Base-by-base conservation (phyloP, 2,888 invertebrate genomes). In the Luperina testacea region DNA sequence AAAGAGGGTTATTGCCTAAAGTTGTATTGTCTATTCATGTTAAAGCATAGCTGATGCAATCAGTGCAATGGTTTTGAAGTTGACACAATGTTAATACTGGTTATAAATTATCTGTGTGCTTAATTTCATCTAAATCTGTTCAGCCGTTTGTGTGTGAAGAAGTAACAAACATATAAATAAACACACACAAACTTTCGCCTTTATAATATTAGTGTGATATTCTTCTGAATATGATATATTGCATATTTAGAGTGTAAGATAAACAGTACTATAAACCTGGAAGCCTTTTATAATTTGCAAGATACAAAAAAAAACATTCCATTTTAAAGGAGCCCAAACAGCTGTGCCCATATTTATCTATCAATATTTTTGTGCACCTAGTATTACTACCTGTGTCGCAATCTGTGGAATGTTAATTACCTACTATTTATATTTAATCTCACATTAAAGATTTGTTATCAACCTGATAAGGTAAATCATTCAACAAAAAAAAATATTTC, bases 381-480 rank as follows among this genome's bases (percentile, higher is more conserved):
- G 4, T 67, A 53, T 70, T 51, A 78, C 57, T 53, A 38, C 24
- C 5, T 42, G 24, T 48, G 11, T 57, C 68, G 71, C 67, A 81
- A 67, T 48, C 61, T 57, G 5, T 59, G 42, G 24, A 72, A 69
- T 81, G 32, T 63, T 57, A 38, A 9, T 15, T 70, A 70, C 67
- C 38, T 42, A 61, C n/a, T 3, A 32, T 48, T 32, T 20, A 27
- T 63, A 38, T 27, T 32, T 48, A 71, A 80, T 74, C 63, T 51
- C 7, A 13, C 17, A 59, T 64, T 24, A 68, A 63, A 63, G 48
- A 71, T 61, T 67, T 64, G 38, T 75, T 81, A 85, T 83, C 76
- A 65, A 38, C 32, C n/a, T 48, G 76, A 83, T 85, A 81, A 75
- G n/a, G 13, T 65, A 51, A 48, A 69, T 61, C 24, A 48, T 63